A percentile compares a stretch with the other conserved stretches of the same genome.
Conservation (phyloP, 2,113 vertebrate species). For the Microcebus griseorufus region DNA sequence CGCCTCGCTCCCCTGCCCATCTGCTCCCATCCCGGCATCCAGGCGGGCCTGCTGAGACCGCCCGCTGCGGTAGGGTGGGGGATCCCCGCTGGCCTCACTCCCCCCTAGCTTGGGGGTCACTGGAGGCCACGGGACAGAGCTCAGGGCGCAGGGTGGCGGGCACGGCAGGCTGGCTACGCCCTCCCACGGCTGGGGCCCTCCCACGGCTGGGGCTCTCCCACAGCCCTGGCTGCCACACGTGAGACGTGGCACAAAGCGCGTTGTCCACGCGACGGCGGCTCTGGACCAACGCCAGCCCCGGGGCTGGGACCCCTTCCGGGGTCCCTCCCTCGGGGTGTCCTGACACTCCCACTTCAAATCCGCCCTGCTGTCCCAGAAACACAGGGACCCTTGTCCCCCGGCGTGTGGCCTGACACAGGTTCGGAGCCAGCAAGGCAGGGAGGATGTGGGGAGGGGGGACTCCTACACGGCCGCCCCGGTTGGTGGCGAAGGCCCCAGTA, state of each 20-base stretch:
- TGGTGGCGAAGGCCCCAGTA: background rate
- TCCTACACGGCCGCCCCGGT: rapidly evolving
- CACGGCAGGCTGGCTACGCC: background rate
- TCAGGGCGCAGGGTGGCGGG: rapidly evolving
- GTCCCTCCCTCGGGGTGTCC: background rate
- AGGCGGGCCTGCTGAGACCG: background rate
- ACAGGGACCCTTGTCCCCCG: background rate
- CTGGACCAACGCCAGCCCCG: background rate
- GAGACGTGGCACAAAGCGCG: rapidly evolving
- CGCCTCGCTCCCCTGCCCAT: conserved; percentile 53
- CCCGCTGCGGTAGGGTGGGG: background rate
- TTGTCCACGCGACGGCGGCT: rapidly evolving
- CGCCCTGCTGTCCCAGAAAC: background rate
- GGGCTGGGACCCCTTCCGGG: rapidly evolving
- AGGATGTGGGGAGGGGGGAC: rapidly evolving
- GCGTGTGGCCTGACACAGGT: background rate
- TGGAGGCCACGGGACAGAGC: background rate
- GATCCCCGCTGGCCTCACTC: background rate
- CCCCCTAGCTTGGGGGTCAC: background rate
- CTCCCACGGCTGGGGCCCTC: background rate
- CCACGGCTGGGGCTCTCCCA: no score
- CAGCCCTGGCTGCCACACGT: rapidly evolving
- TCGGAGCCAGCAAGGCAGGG: background rate
- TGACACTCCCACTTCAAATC: rapidly evolving
- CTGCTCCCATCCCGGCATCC: background rate